Evolutionary conservation across 2,888 invertebrate genomes (phyloP).

Genomic region (Orgyia antiqua): DNA sequence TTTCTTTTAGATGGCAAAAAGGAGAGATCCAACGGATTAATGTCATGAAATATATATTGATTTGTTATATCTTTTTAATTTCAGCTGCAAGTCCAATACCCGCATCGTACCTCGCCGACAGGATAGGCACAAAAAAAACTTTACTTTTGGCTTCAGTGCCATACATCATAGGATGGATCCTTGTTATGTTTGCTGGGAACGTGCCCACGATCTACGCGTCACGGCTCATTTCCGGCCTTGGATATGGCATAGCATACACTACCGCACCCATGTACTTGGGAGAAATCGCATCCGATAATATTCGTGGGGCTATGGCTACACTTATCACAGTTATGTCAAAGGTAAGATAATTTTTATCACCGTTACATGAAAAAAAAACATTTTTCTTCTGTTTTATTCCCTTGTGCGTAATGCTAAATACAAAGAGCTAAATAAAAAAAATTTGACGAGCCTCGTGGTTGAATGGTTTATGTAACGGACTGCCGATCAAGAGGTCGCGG

Average conservation of each 20-base stretch:
- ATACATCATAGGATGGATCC: slow-evolving; percentile 80
- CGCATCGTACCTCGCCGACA: slow-evolving; percentile 80
- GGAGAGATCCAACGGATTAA: too few relatives aligned
- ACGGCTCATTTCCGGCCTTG: slow-evolving; percentile 79
- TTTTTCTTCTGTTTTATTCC: too few relatives aligned
- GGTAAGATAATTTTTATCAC: too few relatives aligned
- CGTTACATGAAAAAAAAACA: too few relatives aligned
- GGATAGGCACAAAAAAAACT: slow-evolving; percentile 81
- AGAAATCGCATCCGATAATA: slow-evolving; percentile 79
- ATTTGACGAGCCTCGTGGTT: too few relatives aligned
- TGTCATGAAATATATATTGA: too few relatives aligned
- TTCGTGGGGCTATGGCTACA: slow-evolving; percentile 79
- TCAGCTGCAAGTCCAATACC: slow-evolving; percentile 80
- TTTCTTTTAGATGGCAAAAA: too few relatives aligned
- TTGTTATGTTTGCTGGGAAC: slow-evolving; percentile 78
- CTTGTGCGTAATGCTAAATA: too few relatives aligned
- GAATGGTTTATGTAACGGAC: too few relatives aligned
- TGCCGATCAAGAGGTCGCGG: too few relatives aligned
- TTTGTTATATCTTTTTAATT: too few relatives aligned
- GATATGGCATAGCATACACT: slow-evolving; percentile 79
- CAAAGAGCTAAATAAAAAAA: too few relatives aligned
- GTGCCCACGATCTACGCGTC: slow-evolving; percentile 78
- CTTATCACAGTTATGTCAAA: slow-evolving; percentile 78
- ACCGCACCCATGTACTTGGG: slow-evolving; percentile 80
- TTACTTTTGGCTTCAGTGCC: slow-evolving; percentile 79